Evolutionary conservation across 2,888 invertebrate species (phyloP).

Genomic region (Cephus spinipes): DNA sequence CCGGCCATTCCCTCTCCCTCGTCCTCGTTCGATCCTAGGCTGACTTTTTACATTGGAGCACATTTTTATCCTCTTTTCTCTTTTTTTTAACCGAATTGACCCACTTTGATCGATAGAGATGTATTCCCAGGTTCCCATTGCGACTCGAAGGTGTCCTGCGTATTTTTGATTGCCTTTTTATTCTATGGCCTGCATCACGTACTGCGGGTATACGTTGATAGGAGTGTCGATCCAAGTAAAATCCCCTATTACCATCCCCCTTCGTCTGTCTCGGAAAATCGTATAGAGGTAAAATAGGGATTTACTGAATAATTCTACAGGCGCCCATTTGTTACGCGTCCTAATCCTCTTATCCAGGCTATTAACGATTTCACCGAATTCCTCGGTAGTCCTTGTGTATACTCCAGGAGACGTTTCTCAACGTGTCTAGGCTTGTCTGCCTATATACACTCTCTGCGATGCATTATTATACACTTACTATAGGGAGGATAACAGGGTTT

Average conservation of each 20-base stretch:
- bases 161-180: conserved; percentile 9
- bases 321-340: background rate
- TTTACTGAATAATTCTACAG: background rate
- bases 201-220: conserved; percentile 12
- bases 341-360: background rate
- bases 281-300: background rate
- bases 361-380: background rate
- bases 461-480: background rate
- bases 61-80: background rate
- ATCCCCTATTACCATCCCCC: background rate
- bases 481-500: background rate
- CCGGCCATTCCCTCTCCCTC: background rate
- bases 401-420: background rate
- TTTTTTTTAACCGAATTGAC: conserved; percentile 33
- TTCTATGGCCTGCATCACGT: conserved; percentile 8
- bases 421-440: background rate
- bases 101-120: conserved; percentile 43
- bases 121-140: background rate
- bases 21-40: background rate
- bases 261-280: background rate
- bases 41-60: no score
- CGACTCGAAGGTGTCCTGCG: conserved; percentile 27
- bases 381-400: background rate
- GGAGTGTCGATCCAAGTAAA: conserved; percentile 1
- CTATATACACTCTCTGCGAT: background rate